A percentile compares a stretch with the other conserved stretches of the same genome.
These are phyloP conservation scores for Ceratoteleas bidentatus DNA, from an alignment of 1,140 invertebrate species.

Conservation along the genomic window DNA sequence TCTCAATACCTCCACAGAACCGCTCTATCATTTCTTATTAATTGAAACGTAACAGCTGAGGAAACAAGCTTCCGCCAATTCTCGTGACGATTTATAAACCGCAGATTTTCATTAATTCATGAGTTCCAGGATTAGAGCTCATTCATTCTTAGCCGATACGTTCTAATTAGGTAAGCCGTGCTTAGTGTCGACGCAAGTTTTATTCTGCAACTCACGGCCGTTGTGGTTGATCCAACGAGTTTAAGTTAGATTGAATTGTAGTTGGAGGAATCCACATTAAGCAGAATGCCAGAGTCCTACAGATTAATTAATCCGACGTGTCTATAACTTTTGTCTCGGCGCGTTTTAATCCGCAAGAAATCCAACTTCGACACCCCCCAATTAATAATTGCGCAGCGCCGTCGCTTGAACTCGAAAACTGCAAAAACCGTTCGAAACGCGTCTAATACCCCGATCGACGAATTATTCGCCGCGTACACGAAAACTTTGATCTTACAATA, in stretches of 20 bases:
- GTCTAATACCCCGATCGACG: background rate
- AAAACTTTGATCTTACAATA: background rate
- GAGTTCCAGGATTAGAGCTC: conserved; percentile 3
- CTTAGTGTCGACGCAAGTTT: conserved; percentile 24
- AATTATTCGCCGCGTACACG: background rate
- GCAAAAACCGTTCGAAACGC: background rate
- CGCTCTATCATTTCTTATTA: background rate
- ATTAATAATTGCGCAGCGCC: background rate
- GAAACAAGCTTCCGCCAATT: background rate
- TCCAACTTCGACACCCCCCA: conserved; percentile 3
- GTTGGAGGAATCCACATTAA: conserved; percentile 30
- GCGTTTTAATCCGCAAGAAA: conserved; percentile 19
- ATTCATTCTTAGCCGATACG: conserved; percentile 11
- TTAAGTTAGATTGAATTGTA: conserved; percentile 42
- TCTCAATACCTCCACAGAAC: no score
- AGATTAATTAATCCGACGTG: conserved; percentile 22
- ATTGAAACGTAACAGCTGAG: background rate
- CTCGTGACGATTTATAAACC: background rate
- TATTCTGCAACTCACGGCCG: conserved; percentile 22
- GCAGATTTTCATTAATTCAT: conserved; percentile 10
- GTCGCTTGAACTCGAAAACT: background rate
- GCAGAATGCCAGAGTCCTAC: conserved; percentile 9
- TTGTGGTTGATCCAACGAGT: conserved; percentile 17
- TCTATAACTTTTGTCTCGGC: conserved; percentile 21
- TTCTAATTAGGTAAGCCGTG: conserved; percentile 19